Percentiles rank a stretch among this genome's conserved stretches.
Conservation (phyloP, 2,113 vertebrate species). For the Scytalopus superciliaris region DNA sequence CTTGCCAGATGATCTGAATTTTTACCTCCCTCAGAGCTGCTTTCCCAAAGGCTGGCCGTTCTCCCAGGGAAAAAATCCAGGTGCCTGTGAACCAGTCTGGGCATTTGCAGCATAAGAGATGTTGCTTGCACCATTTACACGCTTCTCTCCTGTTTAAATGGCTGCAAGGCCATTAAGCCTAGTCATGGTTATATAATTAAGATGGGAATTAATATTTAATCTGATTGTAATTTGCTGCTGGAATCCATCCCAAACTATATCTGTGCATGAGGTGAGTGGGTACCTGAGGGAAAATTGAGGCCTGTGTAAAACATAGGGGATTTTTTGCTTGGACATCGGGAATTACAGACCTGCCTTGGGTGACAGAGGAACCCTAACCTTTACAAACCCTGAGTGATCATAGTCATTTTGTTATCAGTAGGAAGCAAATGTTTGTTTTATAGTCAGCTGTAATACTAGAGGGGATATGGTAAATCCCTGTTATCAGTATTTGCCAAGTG, state of each 20-base stretch:
- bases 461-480: conserved; percentile 57
- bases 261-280: neutral
- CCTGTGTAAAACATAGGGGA: neutral
- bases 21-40: neutral
- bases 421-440: conserved; percentile 64
- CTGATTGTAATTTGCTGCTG: conserved; percentile 60
- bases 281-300: neutral
- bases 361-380: neutral
- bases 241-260: conserved; percentile 33
- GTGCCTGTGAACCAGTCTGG: neutral
- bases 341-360: neutral
- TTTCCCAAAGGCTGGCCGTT: neutral
- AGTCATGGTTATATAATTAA: conserved; percentile 65
- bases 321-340: neutral
- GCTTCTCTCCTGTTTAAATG: conserved; percentile 43
- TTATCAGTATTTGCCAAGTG: conserved; percentile 52
- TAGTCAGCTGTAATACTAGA: conserved; percentile 40
- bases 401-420: conserved; percentile 56
- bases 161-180: conserved; percentile 29
- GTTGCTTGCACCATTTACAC: neutral
- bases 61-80: neutral
- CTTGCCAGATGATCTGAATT: neutral
- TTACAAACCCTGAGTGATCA: neutral
- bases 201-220: conserved; percentile 68
- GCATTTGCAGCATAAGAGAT: neutral